Evolutionary conservation across 2,113 vertebrate genomes (phyloP), one percentile per base, ranked within the genome.

Genomic region (Rissa tridactyla): DNA sequence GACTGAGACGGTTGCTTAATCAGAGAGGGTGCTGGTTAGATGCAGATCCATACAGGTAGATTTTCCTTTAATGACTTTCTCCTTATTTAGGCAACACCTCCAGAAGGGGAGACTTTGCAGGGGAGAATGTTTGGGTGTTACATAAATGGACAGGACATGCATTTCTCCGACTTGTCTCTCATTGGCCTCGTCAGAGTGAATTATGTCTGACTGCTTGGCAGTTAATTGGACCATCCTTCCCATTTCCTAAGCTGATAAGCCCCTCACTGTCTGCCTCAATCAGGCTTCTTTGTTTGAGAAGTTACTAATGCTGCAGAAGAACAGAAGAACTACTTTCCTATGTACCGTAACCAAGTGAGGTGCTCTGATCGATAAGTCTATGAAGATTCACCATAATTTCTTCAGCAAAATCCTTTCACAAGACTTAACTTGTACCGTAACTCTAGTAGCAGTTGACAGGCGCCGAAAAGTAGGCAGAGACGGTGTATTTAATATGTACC

Each of bases 181-280:
- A 70, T 65, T 96, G 96, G 94, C 91, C 90, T 97, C 95, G 27
- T 97, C 97, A 94, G 96, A 61, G 91, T 96, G 97, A 97, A 97
- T 98, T 98, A 96, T 96, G 92, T 96, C 96, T 97, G 97, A 96
- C 92, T 96, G 91, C 97, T 96, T 97, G 98, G 95, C 97, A 95
- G 97, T 98, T 98, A 98, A 98, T 98, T 98, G 97, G 97, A 97
- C 96, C 97, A 97, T 98, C 97, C 97, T 98, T 98, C 96, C 97
- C 82, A 44, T 97, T 97, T 96, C 95, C 84, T 98, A 98, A 98
- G 98, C 98, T 98, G 98, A 98, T 98, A 98, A 98, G 97, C 97
- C 96, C 96, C 95, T 97, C 95, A 88, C 96, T 98, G 98, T 98
- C 98, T 97, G 96, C 86, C 94, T 97, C 93, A 95, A 97, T 97